Evolutionary conservation across 2,113 vertebrate species (phyloP).

Genomic region (Coptodon rendalli): DNA sequence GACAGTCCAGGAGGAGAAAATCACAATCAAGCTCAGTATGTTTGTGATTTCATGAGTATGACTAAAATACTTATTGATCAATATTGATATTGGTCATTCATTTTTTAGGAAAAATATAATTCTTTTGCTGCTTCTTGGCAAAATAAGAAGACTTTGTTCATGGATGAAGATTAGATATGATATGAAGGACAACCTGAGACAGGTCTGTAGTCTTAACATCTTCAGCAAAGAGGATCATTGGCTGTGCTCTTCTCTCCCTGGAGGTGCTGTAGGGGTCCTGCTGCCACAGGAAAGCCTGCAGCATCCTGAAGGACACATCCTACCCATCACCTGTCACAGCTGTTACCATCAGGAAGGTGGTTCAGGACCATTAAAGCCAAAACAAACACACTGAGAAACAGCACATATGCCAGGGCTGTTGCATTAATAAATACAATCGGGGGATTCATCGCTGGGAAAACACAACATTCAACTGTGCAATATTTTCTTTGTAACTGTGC

Average conservation of each 20-base stretch:
- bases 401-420: rapidly evolving
- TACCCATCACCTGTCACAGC: not conserved
- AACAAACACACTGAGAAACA: not conserved
- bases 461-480: not conserved
- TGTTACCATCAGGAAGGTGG: not conserved
- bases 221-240: not conserved
- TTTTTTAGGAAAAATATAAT: not conserved
- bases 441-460: rapidly evolving
- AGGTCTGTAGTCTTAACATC: not conserved
- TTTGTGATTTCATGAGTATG: rapidly evolving
- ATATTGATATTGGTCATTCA: rapidly evolving
- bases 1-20: not conserved
- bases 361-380: rapidly evolving
- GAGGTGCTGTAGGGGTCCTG: rapidly evolving
- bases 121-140: rapidly evolving
- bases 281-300: not conserved
- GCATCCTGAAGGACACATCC: not conserved
- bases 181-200: not conserved
- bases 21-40: rapidly evolving
- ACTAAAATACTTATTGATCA: not conserved
- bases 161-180: not conserved
- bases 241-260: not conserved
- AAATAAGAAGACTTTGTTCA: not conserved
- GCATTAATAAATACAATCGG: not conserved
- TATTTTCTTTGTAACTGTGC: not conserved